A percentile compares a stretch with the other conserved stretches of the same genome.
These are phyloP conservation scores for Eulemur rufifrons DNA, from an alignment of 2,113 vertebrate genomes.

Conservation along the genomic window DNA sequence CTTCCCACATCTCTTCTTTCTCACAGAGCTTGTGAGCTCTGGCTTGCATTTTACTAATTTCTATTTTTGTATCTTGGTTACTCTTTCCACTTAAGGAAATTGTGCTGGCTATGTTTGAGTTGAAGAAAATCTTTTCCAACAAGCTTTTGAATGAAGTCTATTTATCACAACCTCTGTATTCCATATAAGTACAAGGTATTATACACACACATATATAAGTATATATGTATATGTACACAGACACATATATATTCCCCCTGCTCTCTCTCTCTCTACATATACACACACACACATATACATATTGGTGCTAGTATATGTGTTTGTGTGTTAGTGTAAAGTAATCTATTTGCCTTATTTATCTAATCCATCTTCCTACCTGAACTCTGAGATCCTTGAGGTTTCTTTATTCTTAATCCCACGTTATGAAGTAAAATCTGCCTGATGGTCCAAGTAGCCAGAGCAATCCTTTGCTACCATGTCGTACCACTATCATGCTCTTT, in stretches of 20 bases:
- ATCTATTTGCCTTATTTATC: background rate
- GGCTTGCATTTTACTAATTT: constrained; percentile 3
- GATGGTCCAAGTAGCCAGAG: background rate
- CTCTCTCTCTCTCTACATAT: no score
- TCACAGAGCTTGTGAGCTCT: background rate
- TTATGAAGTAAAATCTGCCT: constrained; percentile 16
- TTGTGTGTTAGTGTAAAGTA: background rate
- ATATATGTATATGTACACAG: no score
- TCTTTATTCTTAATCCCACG: constrained; percentile 18
- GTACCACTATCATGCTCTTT: background rate
- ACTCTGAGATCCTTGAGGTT: background rate
- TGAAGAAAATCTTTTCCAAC: background rate
- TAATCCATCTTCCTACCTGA: background rate
- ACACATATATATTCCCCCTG: background rate
- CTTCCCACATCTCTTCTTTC: background rate
- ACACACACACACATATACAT: background rate
- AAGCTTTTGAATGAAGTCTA: background rate
- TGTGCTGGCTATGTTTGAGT: background rate
- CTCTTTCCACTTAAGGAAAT: background rate
- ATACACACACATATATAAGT: background rate
- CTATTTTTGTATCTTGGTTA: background rate
- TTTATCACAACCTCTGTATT: background rate
- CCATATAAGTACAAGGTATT: background rate
- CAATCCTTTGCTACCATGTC: background rate
- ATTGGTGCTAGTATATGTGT: background rate